Base-by-base conservation (phyloP, 2,888 invertebrate species). In the Synergus laeviventris region DNA sequence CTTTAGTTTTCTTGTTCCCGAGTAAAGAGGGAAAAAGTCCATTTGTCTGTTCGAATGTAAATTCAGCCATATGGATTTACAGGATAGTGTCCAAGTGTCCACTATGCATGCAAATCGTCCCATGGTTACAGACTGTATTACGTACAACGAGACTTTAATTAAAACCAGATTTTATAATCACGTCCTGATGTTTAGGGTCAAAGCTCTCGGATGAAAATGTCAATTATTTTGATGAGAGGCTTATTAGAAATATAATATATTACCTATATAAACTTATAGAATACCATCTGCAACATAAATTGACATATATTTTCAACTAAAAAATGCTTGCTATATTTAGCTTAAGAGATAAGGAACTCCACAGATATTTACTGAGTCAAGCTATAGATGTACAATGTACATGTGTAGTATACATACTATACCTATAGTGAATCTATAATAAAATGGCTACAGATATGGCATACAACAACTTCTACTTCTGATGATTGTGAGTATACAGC, bases 21-120 rank as follows among this genome's bases (percentile, higher is more conserved):
- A 9, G 16, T 9, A 56, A 56, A 18, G 9, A 11, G 38, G 36
- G n/a, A 62, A 38, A 18, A 62, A 12, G 18, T 14, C 31, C 49
- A 66, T 73, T 75, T 78, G 36, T 62, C 56, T 56, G 21, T 74
- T 74, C 42, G 70, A 74, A 70, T 60, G 60, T 70, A 78, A 49
- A 70, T 56, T 73, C 73, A 70, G 70, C 61, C 21, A 70, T 70
- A 78, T 73, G 70, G 73, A 76, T 76, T 60, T 81, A 64, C 73
- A 75, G 75, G 79, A 76, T 66, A 62, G 74, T 60, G 76, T 75
- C 73, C 42, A 79, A 77, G 81, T 81, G 82, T 81, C 82, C 81
- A 84, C 83, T 84, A 81, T 83, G 83, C 81, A 84, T 83, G 84
- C 82, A 83, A 84, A 84, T 79, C 75, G 78, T 79, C 77, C 76